Evolutionary conservation across 2,888 invertebrate genomes (phyloP), one percentile per base, ranked within the genome.

Genomic region (Leptodirus hochenwartii): DNA sequence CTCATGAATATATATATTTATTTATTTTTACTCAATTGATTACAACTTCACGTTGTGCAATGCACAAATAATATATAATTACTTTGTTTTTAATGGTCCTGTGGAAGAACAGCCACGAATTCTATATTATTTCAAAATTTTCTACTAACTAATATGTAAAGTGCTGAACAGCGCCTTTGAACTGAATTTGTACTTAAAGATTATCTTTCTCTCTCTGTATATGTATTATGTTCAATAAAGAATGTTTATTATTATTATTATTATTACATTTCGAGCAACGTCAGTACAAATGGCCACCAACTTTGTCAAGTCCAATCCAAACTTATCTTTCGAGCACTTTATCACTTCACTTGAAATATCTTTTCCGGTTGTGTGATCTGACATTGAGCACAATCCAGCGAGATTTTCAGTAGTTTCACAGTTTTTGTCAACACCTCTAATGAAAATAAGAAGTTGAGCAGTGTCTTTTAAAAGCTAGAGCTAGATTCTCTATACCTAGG

Each of bases 371-470:
- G 20, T 20, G 20, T n/a, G 20, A n/a, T n/a, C 20, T 20, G 20
- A 20, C 20, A 20, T 20, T 6, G 20, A 20, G 20, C 20, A n/a
- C n/a, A n/a, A n/a, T n/a, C n/a, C n/a, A n/a, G 22, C 22, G 22
- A 22, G 22, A 27, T 35, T 31, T 15, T 36, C 26, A 16, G 27
- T 32, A 10, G 32, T 17, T 26, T 17, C 29, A 22, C 29, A 34
- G 12, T 32, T 25, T 17, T 32, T 22, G 28, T 37, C 32, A 27
- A 34, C 29, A 29, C 34, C 36, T 37, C 34, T 27, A 27, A 37
- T 25, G 36, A 34, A 37, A 29, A 36, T 34, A 15, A 34, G 15
- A 20, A 37, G 31, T 30, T 34, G 36, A 24, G 36, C 35, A 17
- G 29, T 37, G 25, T 14, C n/a, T n/a, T n/a, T n/a, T n/a, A n/a